Conservation (phyloP, 2,888 invertebrate genomes). For the Cheilosia grossa region DNA sequence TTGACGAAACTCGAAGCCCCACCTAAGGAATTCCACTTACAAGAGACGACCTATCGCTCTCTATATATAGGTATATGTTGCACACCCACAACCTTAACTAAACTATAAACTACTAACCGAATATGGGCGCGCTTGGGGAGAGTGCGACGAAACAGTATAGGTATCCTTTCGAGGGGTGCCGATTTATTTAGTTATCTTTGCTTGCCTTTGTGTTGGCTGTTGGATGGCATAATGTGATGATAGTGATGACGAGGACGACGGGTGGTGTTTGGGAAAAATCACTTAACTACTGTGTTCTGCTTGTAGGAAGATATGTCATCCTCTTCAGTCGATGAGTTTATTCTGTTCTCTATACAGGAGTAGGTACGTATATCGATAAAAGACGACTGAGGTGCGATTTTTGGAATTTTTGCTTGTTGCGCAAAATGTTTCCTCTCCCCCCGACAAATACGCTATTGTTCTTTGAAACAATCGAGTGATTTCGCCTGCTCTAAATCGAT, state of each 20-base stretch:
- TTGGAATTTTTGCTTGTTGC: slow-evolving; percentile 20
- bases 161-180: slow-evolving; percentile 2
- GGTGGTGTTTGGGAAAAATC: slow-evolving; percentile 18
- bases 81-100: slow-evolving; percentile 11
- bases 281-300: slow-evolving; percentile 34
- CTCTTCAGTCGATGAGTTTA: background rate
- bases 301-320: background rate
- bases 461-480: slow-evolving; percentile 31
- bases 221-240: slow-evolving; percentile 9
- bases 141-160: background rate
- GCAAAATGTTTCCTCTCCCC: background rate
- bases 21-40: slow-evolving; percentile 12
- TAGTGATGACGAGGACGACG: background rate
- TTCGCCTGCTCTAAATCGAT: slow-evolving; percentile 38
- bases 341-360: background rate
- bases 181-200: slow-evolving; percentile 31
- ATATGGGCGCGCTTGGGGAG: background rate
- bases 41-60: background rate
- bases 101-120: slow-evolving; percentile 27
- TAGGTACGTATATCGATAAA: background rate
- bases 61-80: background rate
- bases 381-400: slow-evolving; percentile 21
- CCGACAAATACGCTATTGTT: background rate
- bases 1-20: slow-evolving; percentile 22
- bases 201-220: slow-evolving; percentile 16